These are phyloP conservation scores for Mungos mungo DNA, from an alignment of 2,113 vertebrate genomes.

Conservation along the genomic window DNA sequence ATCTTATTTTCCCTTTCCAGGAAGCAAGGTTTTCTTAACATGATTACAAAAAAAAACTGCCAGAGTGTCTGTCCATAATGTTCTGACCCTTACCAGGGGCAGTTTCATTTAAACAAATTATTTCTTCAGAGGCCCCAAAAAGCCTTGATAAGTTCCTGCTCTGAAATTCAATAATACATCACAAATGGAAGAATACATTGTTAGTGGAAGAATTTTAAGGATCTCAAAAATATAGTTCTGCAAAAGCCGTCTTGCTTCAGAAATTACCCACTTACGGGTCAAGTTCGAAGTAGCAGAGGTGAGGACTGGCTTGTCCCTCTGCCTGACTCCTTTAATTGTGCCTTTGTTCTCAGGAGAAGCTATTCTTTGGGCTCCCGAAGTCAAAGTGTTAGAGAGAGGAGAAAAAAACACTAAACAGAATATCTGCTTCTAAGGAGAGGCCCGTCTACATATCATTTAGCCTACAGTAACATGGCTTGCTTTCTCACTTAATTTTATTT, in stretches of 20 bases:
- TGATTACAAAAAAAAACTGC: not conserved
- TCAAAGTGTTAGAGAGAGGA: not conserved
- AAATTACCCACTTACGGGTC: not conserved
- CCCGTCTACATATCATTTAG: constrained; percentile 18
- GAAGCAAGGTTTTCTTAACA: constrained; percentile 31
- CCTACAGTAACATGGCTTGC: not conserved
- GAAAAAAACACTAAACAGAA: not conserved
- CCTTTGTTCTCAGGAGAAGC: not conserved
- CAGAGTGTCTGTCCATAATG: not conserved
- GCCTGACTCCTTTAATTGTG: not conserved
- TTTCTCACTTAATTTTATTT: constrained; percentile 56
- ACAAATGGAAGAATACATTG: not conserved
- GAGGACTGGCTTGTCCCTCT: not conserved
- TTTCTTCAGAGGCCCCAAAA: not conserved
- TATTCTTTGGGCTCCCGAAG: not conserved
- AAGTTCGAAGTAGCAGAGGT: not conserved
- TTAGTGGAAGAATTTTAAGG: constrained; percentile 34
- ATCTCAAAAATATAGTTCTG: not conserved
- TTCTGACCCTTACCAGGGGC: not conserved
- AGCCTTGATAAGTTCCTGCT: not conserved
- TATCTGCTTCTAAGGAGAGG: not conserved
- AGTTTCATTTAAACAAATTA: constrained; percentile 49
- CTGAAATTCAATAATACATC: constrained; percentile 17
- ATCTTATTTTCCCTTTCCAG: not conserved
- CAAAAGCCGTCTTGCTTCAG: not conserved